Conservation (phyloP, 2,797 vertebrate genomes). For the Paratrypauchen microcephalus region DNA sequence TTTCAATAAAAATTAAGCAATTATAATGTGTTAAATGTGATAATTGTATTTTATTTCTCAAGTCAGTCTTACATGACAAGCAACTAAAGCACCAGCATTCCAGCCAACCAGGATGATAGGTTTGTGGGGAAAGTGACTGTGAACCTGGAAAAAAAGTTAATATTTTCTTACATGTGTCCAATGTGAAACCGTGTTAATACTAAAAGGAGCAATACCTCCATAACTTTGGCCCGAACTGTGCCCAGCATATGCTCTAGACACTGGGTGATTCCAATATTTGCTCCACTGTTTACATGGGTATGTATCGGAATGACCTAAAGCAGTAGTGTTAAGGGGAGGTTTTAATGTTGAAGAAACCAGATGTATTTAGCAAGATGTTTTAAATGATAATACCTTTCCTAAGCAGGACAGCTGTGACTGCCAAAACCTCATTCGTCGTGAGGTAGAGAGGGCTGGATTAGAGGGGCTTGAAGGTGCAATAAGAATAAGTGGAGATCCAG, state of each 20-base stretch:
- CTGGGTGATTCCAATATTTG: constrained; percentile 88
- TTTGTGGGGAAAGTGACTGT: constrained; percentile 95
- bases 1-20: background rate
- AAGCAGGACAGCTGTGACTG: constrained; percentile 96
- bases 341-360: background rate
- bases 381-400: constrained; percentile 84
- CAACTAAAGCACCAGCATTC: constrained; percentile 96
- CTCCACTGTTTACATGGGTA: constrained; percentile 86
- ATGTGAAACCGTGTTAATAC: background rate
- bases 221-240: constrained; percentile 88
- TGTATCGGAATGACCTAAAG: constrained; percentile 90
- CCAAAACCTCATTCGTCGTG: constrained; percentile 95
- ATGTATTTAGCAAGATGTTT: background rate
- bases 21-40: background rate
- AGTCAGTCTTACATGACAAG: constrained; percentile 89
- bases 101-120: constrained; percentile 94
- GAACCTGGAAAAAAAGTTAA: constrained; percentile 78
- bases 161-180: background rate
- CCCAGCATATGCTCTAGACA: constrained; percentile 96
- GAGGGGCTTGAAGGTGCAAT: constrained; percentile 91
- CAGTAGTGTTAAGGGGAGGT: constrained; percentile 24
- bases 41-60: background rate
- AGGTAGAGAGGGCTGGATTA: constrained; percentile 85
- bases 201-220: constrained; percentile 80
- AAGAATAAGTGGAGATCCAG: constrained; percentile 94